Base-by-base conservation (phyloP, 2,113 vertebrate genomes). In the Planiliza haematocheilus region DNA sequence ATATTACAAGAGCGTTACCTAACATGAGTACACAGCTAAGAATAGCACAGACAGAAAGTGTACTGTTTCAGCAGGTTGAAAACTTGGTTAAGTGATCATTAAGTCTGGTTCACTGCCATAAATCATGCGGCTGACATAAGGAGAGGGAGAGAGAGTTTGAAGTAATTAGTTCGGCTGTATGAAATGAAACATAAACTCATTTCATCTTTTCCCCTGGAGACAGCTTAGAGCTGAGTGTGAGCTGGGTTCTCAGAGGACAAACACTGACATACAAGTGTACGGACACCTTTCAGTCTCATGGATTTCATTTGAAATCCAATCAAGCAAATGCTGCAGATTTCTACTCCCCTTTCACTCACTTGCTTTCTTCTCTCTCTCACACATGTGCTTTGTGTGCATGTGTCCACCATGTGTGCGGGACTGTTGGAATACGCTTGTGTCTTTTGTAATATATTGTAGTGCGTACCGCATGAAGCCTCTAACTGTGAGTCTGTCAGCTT, bases 331-430 rank as follows among this genome's bases (percentile, higher is more conserved):
- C 49, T 71, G 79, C 30, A 60, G 63, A 74, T 72, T 82, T 74
- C 49, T 49, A 2, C 61, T 74, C 49, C 55, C 53, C 61, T 66
- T 58, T 50, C 71, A n/a, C 71, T 56, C 13, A 3, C 21, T 63
- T 17, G n/a, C 73, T 70, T 58, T 36, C 21, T 50, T 46, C 13
- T 66, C 60, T 11, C 43, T 50, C 56, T 17, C 46, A 17, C 43
- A 57, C 53, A 38, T 41, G 50, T 43, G 57, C 63, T 10, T 7
- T 45, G 21, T 7, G 21, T 81, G 62, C 78, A 85, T 74, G 55
- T 87, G 87, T 78, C 34, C 48, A 39, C 71, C 70, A 85, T 77
- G 82, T 88, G 85, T 74, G 77, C 45, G n/a, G 21, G 67, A 17
- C 72, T 46, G 24, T 58, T 65, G 60, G 70, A 45, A 53, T 72